Evolutionary conservation across 2,113 vertebrate genomes (phyloP), one percentile per base, ranked within the genome.

Genomic region (Astur gentilis): DNA sequence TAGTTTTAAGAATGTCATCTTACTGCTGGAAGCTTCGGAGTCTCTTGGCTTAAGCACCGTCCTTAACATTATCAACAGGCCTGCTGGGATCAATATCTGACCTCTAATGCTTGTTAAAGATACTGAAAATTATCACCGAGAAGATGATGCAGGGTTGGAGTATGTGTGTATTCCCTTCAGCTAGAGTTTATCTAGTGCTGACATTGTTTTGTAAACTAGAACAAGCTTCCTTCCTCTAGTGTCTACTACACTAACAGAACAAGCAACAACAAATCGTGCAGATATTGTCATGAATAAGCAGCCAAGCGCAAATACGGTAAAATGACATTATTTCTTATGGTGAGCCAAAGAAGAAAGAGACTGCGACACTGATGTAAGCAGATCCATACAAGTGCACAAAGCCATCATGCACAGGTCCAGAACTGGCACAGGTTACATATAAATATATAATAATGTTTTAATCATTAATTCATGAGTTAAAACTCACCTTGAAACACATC

Each of bases 381-480:
- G 27, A 84, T 32, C 16, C n/a, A 61, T 7, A 49, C 4, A 54
- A 27, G 4, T 13, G 14, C 40, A 89, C n/a, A 80, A 62, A 72
- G 20, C 6, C 23, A 72, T 11, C 19, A 13, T 0, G 12, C 25
- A 54, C 26, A 50, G 15, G 42, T 32, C 47, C 29, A 78, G 4
- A 71, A 44, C 2, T 13, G 4, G 6, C 6, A 60, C 3, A 25
- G 1, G 0, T 13, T 45, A 69, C 4, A 19, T 4, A 40, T 25
- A 60, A 67, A 45, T 9, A 40, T 7, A n/a, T 9, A 61, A 57
- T 5, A 47, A 57, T 5, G 6, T 21, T 80, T 88, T 49, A 73
- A 54, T 31, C 3, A 31, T 14, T 65, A 65, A 65, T 34, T 36
- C 65, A 57, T 26, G 2, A 79, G 34, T 84, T 71, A 36, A 95